Percentiles rank a stretch among this genome's conserved stretches.
Conservation (phyloP, 2,888 invertebrate genomes). For the Arctia plantaginis region DNA sequence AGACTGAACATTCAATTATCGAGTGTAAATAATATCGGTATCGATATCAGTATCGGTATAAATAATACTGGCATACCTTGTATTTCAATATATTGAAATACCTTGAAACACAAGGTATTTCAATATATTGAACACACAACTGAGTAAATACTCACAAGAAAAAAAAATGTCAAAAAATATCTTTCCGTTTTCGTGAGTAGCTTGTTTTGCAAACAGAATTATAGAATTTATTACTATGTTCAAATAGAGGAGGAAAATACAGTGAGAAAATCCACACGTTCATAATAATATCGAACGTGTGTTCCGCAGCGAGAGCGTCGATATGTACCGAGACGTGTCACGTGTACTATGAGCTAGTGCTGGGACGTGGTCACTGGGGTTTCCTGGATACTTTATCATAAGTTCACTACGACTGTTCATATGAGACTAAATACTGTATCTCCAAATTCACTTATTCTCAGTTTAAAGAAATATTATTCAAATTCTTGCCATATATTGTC, state of each 20-base stretch:
- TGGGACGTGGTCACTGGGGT: constrained; percentile 18
- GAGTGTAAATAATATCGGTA: no score
- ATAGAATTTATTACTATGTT: constrained; percentile 3
- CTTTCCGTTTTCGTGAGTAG: neutral
- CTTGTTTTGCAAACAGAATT: constrained; percentile 6
- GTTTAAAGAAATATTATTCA: constrained; percentile 15
- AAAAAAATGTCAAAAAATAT: neutral
- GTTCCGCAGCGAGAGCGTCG: constrained; percentile 12
- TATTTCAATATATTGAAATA: neutral
- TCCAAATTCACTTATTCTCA: constrained; percentile 13
- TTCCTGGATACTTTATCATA: constrained; percentile 41
- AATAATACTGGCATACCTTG: neutral
- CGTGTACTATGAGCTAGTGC: constrained; percentile 34
- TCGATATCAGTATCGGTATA: no score
- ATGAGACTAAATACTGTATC: constrained; percentile 27
- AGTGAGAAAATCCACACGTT: constrained; percentile 19
- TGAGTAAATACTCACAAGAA: neutral
- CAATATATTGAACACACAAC: neutral
- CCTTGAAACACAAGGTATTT: neutral
- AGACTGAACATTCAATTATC: no score
- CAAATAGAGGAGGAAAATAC: constrained; percentile 10
- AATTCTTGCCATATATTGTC: constrained; percentile 22
- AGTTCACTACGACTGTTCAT: constrained; percentile 30
- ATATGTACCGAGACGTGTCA: constrained; percentile 28
- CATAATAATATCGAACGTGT: constrained; percentile 21